These are phyloP conservation scores for Eupsittula cactorum DNA, from an alignment of 2,113 vertebrate species.

Conservation along the genomic window DNA sequence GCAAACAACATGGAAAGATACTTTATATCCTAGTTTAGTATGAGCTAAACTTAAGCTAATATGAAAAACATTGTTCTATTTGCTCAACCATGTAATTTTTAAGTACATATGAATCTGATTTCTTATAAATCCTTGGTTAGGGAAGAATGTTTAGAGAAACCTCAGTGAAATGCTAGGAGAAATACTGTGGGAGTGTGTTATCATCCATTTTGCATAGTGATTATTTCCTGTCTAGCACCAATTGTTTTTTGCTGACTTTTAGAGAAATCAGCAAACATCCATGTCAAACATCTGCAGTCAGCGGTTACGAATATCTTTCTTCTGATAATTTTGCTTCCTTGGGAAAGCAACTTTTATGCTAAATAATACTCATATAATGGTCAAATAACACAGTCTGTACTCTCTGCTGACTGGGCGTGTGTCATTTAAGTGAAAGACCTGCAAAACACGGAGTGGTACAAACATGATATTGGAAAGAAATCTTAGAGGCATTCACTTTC, in stretches of 20 bases:
- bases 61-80: neutral
- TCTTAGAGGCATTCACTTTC: neutral
- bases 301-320: neutral
- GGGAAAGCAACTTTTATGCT: neutral
- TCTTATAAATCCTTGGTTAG: neutral
- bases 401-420: neutral
- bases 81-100: neutral
- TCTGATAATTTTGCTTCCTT: neutral
- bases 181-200: neutral
- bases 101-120: neutral
- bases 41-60: neutral
- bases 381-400: neutral
- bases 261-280: neutral
- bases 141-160: neutral
- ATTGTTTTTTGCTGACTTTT: neutral
- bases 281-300: neutral
- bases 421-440: neutral
- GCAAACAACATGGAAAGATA: neutral
- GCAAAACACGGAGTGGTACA: neutral
- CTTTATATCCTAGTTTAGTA: neutral
- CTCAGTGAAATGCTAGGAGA: neutral
- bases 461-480: neutral
- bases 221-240: neutral
- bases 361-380: neutral
- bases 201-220: neutral